phyloP scores from a whole-genome alignment of 2,797 vertebrate genomes.

The Bucorvus abyssinicus region DNA sequence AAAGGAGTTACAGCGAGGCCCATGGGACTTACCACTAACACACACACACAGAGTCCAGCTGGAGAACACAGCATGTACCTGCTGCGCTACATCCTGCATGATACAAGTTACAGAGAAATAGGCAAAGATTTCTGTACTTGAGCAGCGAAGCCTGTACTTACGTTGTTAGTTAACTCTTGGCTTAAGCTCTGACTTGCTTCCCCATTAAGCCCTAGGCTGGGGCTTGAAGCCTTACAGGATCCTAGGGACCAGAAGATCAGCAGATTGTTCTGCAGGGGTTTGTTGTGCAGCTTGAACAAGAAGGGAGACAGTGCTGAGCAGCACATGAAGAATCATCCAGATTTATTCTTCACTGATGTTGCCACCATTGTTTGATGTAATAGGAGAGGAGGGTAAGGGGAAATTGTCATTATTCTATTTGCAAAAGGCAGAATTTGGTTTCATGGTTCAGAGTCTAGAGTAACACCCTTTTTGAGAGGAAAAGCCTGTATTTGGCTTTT shows the following conservation, averaged over 20 bases:
- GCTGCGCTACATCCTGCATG: not conserved
- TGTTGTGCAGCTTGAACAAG: not conserved
- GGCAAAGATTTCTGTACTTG: not conserved
- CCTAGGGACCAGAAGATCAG: not conserved
- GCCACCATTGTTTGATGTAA: not conserved
- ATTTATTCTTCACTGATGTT: not conserved
- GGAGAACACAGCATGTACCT: rapidly evolving
- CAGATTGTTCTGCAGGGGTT: not conserved
- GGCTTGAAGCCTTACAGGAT: not conserved
- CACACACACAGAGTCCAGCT: not conserved
- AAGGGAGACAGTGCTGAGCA: not conserved
- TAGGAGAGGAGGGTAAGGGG: not conserved
- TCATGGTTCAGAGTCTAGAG: not conserved
- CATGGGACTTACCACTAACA: not conserved
- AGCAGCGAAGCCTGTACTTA: not conserved
- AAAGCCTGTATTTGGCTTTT: not conserved
- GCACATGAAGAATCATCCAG: not conserved
- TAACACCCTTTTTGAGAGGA: not conserved
- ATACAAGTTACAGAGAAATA: not conserved
- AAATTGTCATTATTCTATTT: not conserved
- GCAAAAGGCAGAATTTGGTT: not conserved
- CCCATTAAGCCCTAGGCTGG: not conserved
- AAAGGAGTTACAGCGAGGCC: not conserved
- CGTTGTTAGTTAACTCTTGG: not conserved
- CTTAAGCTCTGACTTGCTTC: not conserved